Conservation (phyloP, 2,113 vertebrate genomes). For the Planiliza haematocheilus region DNA sequence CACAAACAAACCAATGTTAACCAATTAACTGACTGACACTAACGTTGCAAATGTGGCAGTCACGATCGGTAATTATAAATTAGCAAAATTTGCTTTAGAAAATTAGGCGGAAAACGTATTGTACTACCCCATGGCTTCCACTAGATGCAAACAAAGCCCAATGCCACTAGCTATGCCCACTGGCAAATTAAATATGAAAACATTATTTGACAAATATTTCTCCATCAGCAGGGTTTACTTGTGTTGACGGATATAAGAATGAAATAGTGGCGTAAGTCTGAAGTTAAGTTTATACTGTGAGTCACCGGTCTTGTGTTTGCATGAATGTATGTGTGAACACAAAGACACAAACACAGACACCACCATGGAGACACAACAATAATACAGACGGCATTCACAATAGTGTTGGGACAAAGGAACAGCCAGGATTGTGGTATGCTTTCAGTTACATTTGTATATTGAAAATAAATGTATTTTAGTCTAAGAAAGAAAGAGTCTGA, state of each 20-base stretch:
- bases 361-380: constrained; percentile 57
- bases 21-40: no score
- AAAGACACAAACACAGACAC: constrained; percentile 52
- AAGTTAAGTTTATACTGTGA: constrained; percentile 37
- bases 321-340: constrained; percentile 39
- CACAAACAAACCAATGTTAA: no score
- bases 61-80: background rate
- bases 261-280: constrained; percentile 14
- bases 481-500: background rate
- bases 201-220: background rate
- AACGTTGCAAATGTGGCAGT: no score
- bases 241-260: constrained; percentile 33
- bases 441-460: constrained; percentile 17
- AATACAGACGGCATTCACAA: constrained; percentile 40
- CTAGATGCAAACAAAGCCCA: background rate
- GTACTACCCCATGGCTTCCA: background rate
- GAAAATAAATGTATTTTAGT: background rate
- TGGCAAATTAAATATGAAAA: background rate
- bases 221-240: background rate
- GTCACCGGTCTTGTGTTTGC: constrained; percentile 43
- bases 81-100: no score
- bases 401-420: constrained; percentile 4
- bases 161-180: background rate
- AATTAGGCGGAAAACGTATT: no score
- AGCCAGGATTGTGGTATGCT: constrained; percentile 2